phyloP scores from a whole-genome alignment of 1,140 invertebrate species.

The Colletes latitarsis region DNA sequence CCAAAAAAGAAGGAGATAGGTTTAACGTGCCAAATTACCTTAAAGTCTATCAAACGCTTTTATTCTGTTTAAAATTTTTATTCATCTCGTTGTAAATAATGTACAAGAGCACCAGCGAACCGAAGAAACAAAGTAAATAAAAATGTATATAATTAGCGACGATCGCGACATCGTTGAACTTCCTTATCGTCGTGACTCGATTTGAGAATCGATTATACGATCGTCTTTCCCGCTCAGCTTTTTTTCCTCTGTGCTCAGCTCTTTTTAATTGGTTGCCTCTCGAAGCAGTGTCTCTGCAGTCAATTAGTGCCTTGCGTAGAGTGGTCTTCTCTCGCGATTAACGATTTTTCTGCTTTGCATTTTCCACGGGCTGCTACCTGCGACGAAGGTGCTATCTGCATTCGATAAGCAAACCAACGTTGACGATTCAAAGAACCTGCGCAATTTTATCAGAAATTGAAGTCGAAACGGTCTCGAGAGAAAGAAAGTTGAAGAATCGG shows the following conservation, averaged over 20 bases:
- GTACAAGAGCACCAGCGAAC: too few relatives aligned
- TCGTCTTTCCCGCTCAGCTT: slow-evolving; percentile 57
- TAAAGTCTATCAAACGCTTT: too few relatives aligned
- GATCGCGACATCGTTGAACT: slow-evolving; percentile 17
- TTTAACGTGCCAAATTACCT: too few relatives aligned
- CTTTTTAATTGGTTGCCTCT: slow-evolving; percentile 63
- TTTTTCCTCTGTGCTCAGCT: slow-evolving; percentile 59
- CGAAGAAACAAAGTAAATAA: not conserved
- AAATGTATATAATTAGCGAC: slow-evolving; percentile 1
- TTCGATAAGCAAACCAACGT: not conserved
- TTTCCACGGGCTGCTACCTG: not conserved
- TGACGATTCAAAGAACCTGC: not conserved
- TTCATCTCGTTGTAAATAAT: too few relatives aligned
- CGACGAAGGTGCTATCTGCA: not conserved
- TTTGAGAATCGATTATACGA: slow-evolving; percentile 63
- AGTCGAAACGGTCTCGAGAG: too few relatives aligned
- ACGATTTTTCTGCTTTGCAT: slow-evolving; percentile 33
- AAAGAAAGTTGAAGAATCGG: too few relatives aligned
- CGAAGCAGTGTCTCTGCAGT: slow-evolving; percentile 65
- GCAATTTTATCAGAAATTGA: not conserved
- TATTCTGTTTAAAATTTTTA: too few relatives aligned
- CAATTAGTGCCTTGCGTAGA: slow-evolving; percentile 74
- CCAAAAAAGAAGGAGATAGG: too few relatives aligned
- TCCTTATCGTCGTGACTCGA: slow-evolving; percentile 22
- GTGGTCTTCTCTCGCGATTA: slow-evolving; percentile 47